phyloP scores from a whole-genome alignment of 1,140 invertebrate species.

The Macrocentrus cingulum region DNA sequence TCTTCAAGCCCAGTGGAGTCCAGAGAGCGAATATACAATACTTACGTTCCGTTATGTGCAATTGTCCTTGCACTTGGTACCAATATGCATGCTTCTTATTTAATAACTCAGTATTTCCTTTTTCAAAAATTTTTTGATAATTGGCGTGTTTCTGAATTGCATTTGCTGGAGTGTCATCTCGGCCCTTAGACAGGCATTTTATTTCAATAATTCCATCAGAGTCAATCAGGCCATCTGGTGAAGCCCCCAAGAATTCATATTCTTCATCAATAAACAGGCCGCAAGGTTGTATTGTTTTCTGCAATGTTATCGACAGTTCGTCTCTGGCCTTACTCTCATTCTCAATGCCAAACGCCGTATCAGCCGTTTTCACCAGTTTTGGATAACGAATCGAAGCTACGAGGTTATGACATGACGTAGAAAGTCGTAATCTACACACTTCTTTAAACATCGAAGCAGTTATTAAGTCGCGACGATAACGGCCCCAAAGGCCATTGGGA shows the following conservation, averaged over 20 bases:
- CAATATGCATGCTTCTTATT: slow-evolving; percentile 35
- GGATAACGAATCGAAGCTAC: slow-evolving; percentile 36
- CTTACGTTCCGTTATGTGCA: slow-evolving; percentile 31
- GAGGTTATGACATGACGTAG: slow-evolving; percentile 30
- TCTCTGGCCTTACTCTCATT: slow-evolving; percentile 41
- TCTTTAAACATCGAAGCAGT: slow-evolving; percentile 49
- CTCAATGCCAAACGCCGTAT: slow-evolving; percentile 37
- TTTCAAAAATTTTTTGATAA: slow-evolving; percentile 22
- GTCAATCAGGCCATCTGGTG: slow-evolving; percentile 50
- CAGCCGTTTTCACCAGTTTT: slow-evolving; percentile 23
- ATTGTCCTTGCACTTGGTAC: slow-evolving; percentile 42
- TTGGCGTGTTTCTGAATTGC: slow-evolving; percentile 8
- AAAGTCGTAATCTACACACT: slow-evolving; percentile 35
- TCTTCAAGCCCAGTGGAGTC: slow-evolving; percentile 22
- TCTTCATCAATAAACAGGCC: slow-evolving; percentile 48
- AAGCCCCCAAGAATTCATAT: slow-evolving; percentile 41
- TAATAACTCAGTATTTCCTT: slow-evolving; percentile 15
- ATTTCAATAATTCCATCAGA: slow-evolving; percentile 44
- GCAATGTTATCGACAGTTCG: slow-evolving; percentile 31
- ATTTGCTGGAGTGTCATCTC: slow-evolving; percentile 27
- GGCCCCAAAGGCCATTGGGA: slow-evolving; percentile 35
- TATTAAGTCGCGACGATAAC: slow-evolving; percentile 35
- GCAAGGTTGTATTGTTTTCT: slow-evolving; percentile 32
- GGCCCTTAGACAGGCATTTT: slow-evolving; percentile 41
- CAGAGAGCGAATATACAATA: slow-evolving; percentile 35